Percentiles rank a stretch among this genome's conserved stretches.
phyloP scores from a whole-genome alignment of 2,888 invertebrate genomes.

The Eudasyphora cyanicolor region DNA sequence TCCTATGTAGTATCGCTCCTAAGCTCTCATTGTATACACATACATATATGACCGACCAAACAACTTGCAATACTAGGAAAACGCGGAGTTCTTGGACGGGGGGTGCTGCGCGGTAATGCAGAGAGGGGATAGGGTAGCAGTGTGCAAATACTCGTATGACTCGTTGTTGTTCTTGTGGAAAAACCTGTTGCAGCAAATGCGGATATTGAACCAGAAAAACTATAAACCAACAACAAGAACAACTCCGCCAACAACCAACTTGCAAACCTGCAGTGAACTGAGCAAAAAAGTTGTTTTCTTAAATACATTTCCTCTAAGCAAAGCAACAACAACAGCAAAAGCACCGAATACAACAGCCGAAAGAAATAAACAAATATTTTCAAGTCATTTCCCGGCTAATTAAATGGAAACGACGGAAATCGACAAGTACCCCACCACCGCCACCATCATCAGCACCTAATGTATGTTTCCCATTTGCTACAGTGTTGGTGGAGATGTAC shows the following conservation, averaged over 20 bases:
- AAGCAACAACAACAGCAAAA: not conserved
- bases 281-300: not conserved
- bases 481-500: too few relatives aligned
- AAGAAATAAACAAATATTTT: constrained; percentile 11
- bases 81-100: not conserved
- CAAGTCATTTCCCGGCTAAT: constrained; percentile 17
- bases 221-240: not conserved
- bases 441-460: too few relatives aligned
- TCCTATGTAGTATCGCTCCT: not conserved
- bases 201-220: constrained; percentile 31
- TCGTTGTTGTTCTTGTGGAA: not conserved
- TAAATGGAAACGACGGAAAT: not conserved
- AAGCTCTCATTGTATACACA: too few relatives aligned
- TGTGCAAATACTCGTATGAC: not conserved
- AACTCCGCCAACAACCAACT: not conserved
- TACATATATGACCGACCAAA: not conserved
- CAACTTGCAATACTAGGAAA: not conserved
- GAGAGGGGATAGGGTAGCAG: not conserved
- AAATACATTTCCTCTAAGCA: not conserved
- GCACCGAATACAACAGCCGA: not conserved
- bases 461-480: not conserved
- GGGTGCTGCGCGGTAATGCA: not conserved
- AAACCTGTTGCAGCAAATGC: constrained; percentile 27
- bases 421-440: not conserved
- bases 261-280: not conserved